Evolutionary conservation across 1,140 invertebrate genomes (phyloP).

Genomic region (Dinothrombium tinctorium): DNA sequence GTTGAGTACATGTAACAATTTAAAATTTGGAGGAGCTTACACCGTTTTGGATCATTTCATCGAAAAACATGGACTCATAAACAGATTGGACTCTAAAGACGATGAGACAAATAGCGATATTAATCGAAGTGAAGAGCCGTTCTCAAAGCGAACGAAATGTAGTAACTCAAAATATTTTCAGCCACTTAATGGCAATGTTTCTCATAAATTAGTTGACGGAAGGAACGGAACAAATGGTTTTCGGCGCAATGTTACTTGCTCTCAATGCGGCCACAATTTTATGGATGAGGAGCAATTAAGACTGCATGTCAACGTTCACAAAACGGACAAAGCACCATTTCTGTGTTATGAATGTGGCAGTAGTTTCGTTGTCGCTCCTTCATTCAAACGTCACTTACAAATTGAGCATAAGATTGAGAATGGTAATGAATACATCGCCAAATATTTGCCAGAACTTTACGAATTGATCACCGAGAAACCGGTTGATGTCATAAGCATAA

Average conservation of each 20-base stretch:
- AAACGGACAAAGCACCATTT: not conserved
- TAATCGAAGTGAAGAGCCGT: no score
- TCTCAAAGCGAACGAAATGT: no score
- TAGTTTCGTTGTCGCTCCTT: not conserved
- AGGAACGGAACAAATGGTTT: no score
- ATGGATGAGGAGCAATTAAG: not conserved
- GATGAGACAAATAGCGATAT: no score
- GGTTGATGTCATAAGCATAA: not conserved
- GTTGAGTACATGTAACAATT: not conserved
- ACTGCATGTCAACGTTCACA: not conserved
- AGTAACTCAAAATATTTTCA: no score
- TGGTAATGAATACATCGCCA: not conserved
- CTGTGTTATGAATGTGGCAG: not conserved
- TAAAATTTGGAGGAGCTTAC: not conserved
- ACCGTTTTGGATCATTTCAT: not conserved
- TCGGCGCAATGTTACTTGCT: no score
- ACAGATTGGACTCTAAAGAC: no score
- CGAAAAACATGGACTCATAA: no score
- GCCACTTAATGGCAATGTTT: no score
- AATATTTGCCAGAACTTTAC: not conserved
- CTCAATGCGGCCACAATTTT: not conserved
- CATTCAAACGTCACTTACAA: not conserved
- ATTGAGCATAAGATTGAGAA: not conserved
- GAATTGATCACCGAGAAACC: conserved; percentile 5
- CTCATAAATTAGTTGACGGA: no score